Evolutionary conservation across 2,888 invertebrate genomes (phyloP), one percentile per base, ranked within the genome.

Genomic region (Coelinius sp.): DNA sequence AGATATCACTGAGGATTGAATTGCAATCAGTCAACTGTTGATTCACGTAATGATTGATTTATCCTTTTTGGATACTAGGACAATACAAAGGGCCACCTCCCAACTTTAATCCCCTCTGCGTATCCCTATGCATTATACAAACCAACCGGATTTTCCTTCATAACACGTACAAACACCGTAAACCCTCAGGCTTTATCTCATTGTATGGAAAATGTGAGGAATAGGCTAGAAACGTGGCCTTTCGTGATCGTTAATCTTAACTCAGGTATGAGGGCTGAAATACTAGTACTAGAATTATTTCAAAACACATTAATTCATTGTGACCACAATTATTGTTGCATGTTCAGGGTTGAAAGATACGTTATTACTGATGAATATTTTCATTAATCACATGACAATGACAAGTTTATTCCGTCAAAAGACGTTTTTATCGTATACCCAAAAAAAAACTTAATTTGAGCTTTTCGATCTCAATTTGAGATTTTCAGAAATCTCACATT

Each of bases 161-260:
- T 25, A 74, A 74, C 74, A 74, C 74, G 76, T 73, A 67, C 71
- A 71, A 73, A 76, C 73, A 76, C 78, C 81, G 78, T 83, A 83
- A 83, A 81, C 79, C 78, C 79, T 70, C 78, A 76, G 78, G 79
- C 79, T 83, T 83, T 83, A 83, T 83, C 79, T 80, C 73, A 70
- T 70, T 71, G 73, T 70, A 68, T 56, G 72, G 73, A 79, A 77
- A 82, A 82, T 79, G 83, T 82, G 80, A 76, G 67, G 67, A 53
- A 66, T 63, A 66, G 17, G 44, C 64, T 1, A 14, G 71, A 78
- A 79, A 64, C 73, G n/a, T 49, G 74, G 73, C 77, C 78, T 82
- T 79, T 81, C 63, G 77, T 79, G 81, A 83, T 81, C 83, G 82
- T 83, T 83, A 83, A 82, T 83, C 82, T 83, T 79, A 71, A 77